Base-by-base conservation (phyloP, 2,888 invertebrate genomes). In the Rhamnusium bicolor region DNA sequence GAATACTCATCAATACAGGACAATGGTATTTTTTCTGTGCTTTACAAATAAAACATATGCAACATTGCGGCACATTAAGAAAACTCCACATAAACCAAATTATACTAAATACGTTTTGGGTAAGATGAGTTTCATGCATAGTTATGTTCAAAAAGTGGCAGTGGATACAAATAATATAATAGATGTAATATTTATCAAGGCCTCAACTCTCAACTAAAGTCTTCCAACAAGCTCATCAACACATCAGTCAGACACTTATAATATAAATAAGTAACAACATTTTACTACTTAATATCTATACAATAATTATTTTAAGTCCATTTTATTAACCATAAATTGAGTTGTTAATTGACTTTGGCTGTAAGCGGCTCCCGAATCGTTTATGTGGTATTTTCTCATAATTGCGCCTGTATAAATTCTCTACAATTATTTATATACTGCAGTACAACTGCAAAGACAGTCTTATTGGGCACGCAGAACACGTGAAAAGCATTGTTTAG, bases 401-500 rank as follows among this genome's bases (percentile, higher is more conserved):
- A 72, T 69, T 74, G 80, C 74, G 80, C 81, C 81, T 76, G 79
- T 80, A 82, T 82, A 85, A 83, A 83, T 83, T 85, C 79, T 84
- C 84, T 85, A 85, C 82, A 82, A 83, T 84, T 85, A 82, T 83
- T 81, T 80, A 80, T 82, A 81, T 75, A 73, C 73, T 77, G 82
- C 81, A 80, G 82, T 75, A 77, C 69, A 78, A 83, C 83, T 82
- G 84, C 83, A 72, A 71, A 73, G 82, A 86, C 87, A 87, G 87
- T 87, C 87, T 87, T 87, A 85, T 86, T 79, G 80, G 80, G 83
- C 85, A 85, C 83, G 84, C 84, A 82, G 74, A 73, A 76, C 80
- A 83, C 85, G 84, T 83, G 83, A 81, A 75, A 84, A 83, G 82
- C 80, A 79, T 80, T 73, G 70, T 73, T 49, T 62, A 54, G 71